Conservation (phyloP, 2,888 invertebrate genomes). For the Imbricaverruca yamaguchii region DNA sequence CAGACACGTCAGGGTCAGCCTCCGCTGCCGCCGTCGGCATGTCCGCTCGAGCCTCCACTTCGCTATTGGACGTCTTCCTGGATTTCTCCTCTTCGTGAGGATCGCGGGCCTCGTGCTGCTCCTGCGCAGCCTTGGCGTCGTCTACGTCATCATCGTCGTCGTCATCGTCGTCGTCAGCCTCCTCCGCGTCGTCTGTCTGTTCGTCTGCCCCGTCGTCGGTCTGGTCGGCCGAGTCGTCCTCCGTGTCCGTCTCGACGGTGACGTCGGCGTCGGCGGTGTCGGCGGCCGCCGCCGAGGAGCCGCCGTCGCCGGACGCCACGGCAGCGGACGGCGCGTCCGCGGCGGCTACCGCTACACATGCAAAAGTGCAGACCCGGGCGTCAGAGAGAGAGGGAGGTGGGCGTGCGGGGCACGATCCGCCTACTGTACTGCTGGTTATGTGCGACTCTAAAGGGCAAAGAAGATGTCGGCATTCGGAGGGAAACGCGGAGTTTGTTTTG, state of each 20-base stretch:
- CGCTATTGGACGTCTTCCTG: too few relatives aligned
- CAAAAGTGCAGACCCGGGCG: neutral
- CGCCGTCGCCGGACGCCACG: neutral
- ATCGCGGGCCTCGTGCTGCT: too few relatives aligned
- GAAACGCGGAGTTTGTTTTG: neutral
- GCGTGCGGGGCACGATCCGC: too few relatives aligned
- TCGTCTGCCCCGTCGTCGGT: neutral
- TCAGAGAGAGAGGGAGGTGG: neutral
- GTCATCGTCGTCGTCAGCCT: constrained; percentile 17
- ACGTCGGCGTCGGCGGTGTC: neutral
- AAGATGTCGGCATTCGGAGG: neutral
- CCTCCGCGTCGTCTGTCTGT: neutral
- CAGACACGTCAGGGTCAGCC: neutral
- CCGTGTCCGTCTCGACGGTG: neutral
- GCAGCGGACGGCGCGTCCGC: neutral
- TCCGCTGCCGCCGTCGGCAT: neutral
- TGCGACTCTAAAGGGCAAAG: neutral
- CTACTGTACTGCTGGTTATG: too few relatives aligned
- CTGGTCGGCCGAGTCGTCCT: neutral
- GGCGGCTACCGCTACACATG: constrained; percentile 15
- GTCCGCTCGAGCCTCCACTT: neutral
- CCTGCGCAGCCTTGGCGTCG: too few relatives aligned
- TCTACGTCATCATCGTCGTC: constrained; percentile 22
- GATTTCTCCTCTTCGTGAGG: too few relatives aligned
- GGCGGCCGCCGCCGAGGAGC: neutral